These are phyloP conservation scores for Melinaea marsaeus DNA, from an alignment of 2,888 invertebrate species.

Conservation along the genomic window DNA sequence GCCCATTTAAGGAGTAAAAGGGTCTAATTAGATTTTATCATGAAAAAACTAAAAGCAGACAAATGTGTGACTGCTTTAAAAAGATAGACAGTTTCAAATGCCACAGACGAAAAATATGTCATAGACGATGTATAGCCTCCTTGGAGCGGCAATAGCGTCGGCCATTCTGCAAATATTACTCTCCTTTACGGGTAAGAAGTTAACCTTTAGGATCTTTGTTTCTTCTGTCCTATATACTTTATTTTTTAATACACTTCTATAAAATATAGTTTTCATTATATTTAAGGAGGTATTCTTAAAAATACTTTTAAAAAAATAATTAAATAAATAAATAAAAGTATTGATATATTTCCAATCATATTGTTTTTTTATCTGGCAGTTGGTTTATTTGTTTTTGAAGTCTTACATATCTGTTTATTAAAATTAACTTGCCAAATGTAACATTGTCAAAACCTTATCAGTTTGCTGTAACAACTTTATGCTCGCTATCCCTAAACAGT, in stretches of 20 bases:
- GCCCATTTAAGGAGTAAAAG: slow-evolving; percentile 6
- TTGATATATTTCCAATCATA: too few relatives aligned
- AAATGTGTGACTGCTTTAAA: slow-evolving; percentile 34
- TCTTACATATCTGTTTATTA: too few relatives aligned
- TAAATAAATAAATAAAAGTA: too few relatives aligned
- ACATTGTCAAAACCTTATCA: too few relatives aligned
- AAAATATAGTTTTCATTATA: background rate
- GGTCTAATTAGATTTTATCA: slow-evolving; percentile 33
- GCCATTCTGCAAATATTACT: slow-evolving; percentile 66
- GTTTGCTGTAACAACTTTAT: too few relatives aligned
- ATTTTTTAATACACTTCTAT: too few relatives aligned
- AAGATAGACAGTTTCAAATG: slow-evolving; percentile 62
- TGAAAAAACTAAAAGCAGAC: slow-evolving; percentile 54
- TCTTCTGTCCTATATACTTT: too few relatives aligned
- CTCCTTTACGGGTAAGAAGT: slow-evolving; percentile 57
- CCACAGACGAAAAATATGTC: slow-evolving; percentile 52
- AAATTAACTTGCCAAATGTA: too few relatives aligned
- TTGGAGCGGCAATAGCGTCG: slow-evolving; percentile 63
- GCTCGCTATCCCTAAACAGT: too few relatives aligned
- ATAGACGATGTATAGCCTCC: slow-evolving; percentile 72
- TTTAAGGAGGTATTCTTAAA: background rate
- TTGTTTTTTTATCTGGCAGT: too few relatives aligned
- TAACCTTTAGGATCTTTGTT: background rate
- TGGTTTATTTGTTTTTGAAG: too few relatives aligned
- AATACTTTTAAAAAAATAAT: too few relatives aligned